Conservation (phyloP, 1,140 invertebrate genomes). For the Homalodisca vitripennis region DNA sequence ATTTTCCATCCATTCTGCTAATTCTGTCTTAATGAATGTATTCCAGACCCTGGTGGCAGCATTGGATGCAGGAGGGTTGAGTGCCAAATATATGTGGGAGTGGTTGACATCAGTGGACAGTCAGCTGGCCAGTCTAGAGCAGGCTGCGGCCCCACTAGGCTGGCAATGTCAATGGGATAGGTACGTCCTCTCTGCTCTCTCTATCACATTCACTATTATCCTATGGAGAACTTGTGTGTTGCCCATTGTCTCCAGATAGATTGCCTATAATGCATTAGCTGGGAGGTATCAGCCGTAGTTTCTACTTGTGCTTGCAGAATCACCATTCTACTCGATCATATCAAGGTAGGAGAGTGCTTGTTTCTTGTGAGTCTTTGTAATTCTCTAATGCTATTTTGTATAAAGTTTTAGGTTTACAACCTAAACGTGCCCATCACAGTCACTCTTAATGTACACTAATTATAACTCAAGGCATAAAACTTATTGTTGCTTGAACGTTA, state of each 20-base stretch:
- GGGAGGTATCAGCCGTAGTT: background rate
- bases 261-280: constrained; percentile 20
- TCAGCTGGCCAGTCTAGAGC: constrained; percentile 59
- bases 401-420: background rate
- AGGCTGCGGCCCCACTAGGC: constrained; percentile 62
- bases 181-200: constrained; percentile 52
- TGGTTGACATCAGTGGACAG: constrained; percentile 59
- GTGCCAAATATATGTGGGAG: constrained; percentile 56
- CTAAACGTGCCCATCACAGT: too few species aligned
- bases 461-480: too few species aligned
- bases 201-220: constrained; percentile 28
- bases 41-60: constrained; percentile 62
- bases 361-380: background rate
- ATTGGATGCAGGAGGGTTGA: constrained; percentile 59
- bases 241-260: constrained; percentile 16
- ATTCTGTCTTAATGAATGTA: too few species aligned
- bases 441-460: too few species aligned
- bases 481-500: too few species aligned
- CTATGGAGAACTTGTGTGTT: constrained; percentile 13
- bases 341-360: constrained; percentile 8
- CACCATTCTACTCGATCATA: background rate
- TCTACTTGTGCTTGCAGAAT: background rate
- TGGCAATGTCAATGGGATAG: constrained; percentile 75
- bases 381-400: background rate
- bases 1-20: too few species aligned